Base-by-base conservation (phyloP, 2,888 invertebrate genomes). In the Tineola bisselliella region DNA sequence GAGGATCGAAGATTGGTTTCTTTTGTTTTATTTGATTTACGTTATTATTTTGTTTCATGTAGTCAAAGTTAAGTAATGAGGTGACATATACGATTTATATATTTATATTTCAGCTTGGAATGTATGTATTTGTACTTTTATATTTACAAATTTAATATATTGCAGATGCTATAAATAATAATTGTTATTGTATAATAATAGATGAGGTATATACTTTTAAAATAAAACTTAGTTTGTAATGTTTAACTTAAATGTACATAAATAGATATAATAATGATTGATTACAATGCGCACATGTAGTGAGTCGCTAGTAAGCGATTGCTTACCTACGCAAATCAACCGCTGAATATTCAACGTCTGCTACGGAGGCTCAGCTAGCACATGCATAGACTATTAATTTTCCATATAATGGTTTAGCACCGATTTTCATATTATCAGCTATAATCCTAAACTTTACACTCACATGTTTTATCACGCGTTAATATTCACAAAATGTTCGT, bases 291-390 rank as follows among this genome's bases (percentile, higher is more conserved):
- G 60, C 44, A 8, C 30, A 15, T 30, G 48, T 58, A 58, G 33
- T 58, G 54, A 54, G 25, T 19, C 54, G 58, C 33, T 33, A 58
- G 77, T 81, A 81, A 79, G 78, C 81, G 76, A 81, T 80, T 86
- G 84, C 80, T 84, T 84, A 82, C 83, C 76, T 83, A 86, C 80
- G 84, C 84, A 86, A 86, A 86, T 86, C 83, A 77, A 79, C 79
- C 81, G 78, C 81, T 86, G 86, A 86, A 86, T 86, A 86, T 84
- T 84, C 81, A 86, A 81, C 78, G 73, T 74, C 78, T 84, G 82
- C 84, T 86, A 81, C 79, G 72, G 81, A 73, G 79, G 82, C 79
- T 82, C 80, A 77, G 77, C 79, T 79, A 82, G 81, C 82, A 83
- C 75, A 75, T 83, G 84, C 80, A 82, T 79, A 81, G 80, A 83